A percentile compares a stretch with the other conserved stretches of the same genome.
Conservation (phyloP, 2,888 invertebrate genomes). For the Macroteleia sp. region DNA sequence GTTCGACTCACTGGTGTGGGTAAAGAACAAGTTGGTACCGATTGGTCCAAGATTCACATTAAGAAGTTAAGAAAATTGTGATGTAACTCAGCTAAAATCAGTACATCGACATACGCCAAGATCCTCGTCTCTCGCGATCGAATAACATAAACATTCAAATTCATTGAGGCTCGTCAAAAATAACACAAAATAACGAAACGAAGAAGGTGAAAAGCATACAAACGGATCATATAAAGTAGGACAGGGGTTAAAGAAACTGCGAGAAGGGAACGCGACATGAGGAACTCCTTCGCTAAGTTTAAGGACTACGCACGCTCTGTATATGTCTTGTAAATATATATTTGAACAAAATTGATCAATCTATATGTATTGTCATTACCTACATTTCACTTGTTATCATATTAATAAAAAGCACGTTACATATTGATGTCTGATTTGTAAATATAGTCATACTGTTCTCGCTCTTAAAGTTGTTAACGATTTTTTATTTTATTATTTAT, state of each 20-base stretch:
- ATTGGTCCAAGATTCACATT: constrained; percentile 11
- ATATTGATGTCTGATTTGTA: constrained; percentile 63
- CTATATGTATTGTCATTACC: constrained; percentile 64
- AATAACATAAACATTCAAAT: constrained; percentile 42
- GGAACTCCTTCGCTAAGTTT: constrained; percentile 70
- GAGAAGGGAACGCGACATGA: constrained; percentile 66
- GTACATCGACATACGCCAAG: constrained; percentile 26
- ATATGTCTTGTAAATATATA: constrained; percentile 83
- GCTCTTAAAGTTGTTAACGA: constrained; percentile 59
- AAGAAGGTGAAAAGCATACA: constrained; percentile 1
- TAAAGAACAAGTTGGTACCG: not conserved
- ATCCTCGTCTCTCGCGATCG: constrained; percentile 59
- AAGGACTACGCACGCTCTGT: constrained; percentile 78
- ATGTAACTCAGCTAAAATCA: not conserved
- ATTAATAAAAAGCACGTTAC: constrained; percentile 66
- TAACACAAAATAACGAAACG: constrained; percentile 14
- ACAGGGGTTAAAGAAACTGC: constrained; percentile 29
- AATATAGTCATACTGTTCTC: constrained; percentile 50
- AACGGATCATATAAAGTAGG: constrained; percentile 9
- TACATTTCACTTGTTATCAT: constrained; percentile 66
- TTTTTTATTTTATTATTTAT: constrained; percentile 61
- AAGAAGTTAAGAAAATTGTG: too few species aligned
- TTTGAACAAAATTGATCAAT: constrained; percentile 73
- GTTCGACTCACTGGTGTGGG: constrained; percentile 30
- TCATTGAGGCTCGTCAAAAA: constrained; percentile 65